Evolutionary conservation across 1,140 invertebrate species (phyloP), one percentile per base, ranked within the genome.

Genomic region (Trachelipus rathkii): DNA sequence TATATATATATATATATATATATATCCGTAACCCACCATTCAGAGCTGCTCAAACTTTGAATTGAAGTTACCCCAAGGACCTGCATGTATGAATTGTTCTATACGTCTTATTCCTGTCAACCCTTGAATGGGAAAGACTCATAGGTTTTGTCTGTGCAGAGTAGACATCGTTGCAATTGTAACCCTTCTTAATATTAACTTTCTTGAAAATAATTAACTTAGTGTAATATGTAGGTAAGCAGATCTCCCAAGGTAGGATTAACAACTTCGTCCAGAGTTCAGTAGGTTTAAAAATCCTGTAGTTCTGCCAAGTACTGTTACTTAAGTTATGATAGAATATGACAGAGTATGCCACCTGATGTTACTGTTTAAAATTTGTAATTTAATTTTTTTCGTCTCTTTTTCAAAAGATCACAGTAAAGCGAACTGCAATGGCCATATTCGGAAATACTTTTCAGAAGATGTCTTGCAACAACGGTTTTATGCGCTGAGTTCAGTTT

Each of bases 41-140:
- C 70, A 86, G 95, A 3, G 92, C 93, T 0, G n/a, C n/a, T 92
- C 96, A 83, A 87, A 87, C 11, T 93, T 92, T 84, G 86, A 89
- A 74, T 90, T 98, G 0, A 90, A 88, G 33, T 85, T 98, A 53
- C 94, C 95, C 1, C 85, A 87, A 33, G 89, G 93, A 85, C 92
- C 95, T 82, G 91, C 90, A 10, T 98, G 96, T 83, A 88, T 87
- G 44, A 93, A 96, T 84, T 98, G 96, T 84, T 95, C 94, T 0
- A 87, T 98, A 46, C 89, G 95, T 71, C 85, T 98, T 72, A 87
- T 96, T 10, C 86, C n/a, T n/a, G 95, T 0, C 92, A 97, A 85
- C 95, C 0, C 87, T 89, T 21, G 95, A 98, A 86, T 97, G 94
- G 90, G 91, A 0, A 85, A 86, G 11, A 89, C 86, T 80, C 97